phyloP scores from a whole-genome alignment of 2,113 vertebrate genomes.

The Oreotrochilus melanogaster region DNA sequence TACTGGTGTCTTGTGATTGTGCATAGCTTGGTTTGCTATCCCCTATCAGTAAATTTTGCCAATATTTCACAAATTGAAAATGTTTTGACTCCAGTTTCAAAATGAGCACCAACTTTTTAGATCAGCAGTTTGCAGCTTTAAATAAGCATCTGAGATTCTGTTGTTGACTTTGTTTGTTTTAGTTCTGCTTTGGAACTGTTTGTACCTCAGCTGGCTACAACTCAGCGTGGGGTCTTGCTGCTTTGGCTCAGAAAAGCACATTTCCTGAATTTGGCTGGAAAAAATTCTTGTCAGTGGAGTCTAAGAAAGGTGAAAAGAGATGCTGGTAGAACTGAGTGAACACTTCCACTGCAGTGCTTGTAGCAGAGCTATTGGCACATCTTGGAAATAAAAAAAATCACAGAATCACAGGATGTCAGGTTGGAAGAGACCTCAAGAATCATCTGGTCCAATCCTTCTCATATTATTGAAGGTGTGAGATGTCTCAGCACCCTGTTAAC shows the following conservation, averaged over 20 bases:
- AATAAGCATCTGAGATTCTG: neutral
- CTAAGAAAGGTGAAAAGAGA: neutral
- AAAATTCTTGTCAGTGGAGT: neutral
- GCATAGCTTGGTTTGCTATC: neutral
- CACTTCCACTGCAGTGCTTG: neutral
- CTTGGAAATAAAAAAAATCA: neutral
- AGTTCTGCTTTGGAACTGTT: constrained; percentile 1
- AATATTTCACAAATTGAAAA: neutral
- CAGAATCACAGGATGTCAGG: too few relatives aligned
- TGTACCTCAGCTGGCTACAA: neutral
- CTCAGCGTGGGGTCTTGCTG: neutral
- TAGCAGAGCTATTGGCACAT: neutral
- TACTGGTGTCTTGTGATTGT: neutral
- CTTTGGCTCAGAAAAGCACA: neutral
- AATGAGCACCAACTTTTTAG: neutral
- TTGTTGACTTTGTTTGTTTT: constrained; percentile 6
- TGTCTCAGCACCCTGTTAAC: too few relatives aligned
- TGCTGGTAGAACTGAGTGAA: constrained; percentile 2
- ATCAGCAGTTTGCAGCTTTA: neutral
- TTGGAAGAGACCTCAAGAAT: too few relatives aligned
- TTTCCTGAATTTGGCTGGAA: neutral
- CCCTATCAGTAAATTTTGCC: neutral
- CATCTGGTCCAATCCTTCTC: too few relatives aligned
- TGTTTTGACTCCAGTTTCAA: neutral
- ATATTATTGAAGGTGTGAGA: too few relatives aligned